A percentile compares a stretch with the other conserved stretches of the same genome.
These are phyloP conservation scores for Drosophila oshimai DNA, from an alignment of 1,140 invertebrate genomes.

Conservation along the genomic window DNA sequence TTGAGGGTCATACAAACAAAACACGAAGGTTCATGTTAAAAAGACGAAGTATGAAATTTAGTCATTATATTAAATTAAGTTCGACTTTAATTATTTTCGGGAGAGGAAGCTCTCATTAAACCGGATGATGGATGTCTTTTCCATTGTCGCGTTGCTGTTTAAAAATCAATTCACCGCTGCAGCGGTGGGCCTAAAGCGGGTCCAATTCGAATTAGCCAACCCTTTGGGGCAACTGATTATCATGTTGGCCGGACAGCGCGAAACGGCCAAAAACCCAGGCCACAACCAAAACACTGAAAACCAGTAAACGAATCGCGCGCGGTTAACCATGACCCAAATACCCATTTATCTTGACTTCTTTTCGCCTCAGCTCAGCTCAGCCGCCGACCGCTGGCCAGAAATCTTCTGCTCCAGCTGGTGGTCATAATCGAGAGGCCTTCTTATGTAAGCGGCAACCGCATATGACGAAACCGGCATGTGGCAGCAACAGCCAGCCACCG, in stretches of 20 bases:
- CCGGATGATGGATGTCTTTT: conserved; percentile 68
- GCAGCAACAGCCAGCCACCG: conserved; percentile 32
- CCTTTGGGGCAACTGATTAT: conserved; percentile 45
- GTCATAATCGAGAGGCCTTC: conserved; percentile 28
- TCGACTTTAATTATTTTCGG: neutral
- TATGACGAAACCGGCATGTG: conserved; percentile 35
- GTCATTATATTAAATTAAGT: conserved; percentile 7
- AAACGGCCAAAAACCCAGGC: conserved; percentile 23
- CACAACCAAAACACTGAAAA: conserved; percentile 43
- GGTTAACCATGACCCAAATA: conserved; percentile 77
- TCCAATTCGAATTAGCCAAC: conserved; percentile 75
- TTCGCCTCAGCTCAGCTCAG: conserved; percentile 21
- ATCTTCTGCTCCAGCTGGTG: conserved; percentile 43
- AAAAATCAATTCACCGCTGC: conserved; percentile 25
- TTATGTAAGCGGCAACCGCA: conserved; percentile 50
- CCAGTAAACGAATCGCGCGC: conserved; percentile 65
- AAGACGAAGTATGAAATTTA: neutral
- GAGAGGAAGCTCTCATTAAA: conserved; percentile 48
- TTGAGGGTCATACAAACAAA: neutral
- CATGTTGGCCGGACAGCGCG: conserved; percentile 25
- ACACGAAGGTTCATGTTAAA: too few species aligned
- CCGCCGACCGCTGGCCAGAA: conserved; percentile 28
- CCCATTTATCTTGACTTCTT: conserved; percentile 78
- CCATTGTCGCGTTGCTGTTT: conserved; percentile 30
- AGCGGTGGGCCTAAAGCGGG: conserved; percentile 25